Conservation (phyloP, 2,113 vertebrate genomes). For the Chamaea fasciata region DNA sequence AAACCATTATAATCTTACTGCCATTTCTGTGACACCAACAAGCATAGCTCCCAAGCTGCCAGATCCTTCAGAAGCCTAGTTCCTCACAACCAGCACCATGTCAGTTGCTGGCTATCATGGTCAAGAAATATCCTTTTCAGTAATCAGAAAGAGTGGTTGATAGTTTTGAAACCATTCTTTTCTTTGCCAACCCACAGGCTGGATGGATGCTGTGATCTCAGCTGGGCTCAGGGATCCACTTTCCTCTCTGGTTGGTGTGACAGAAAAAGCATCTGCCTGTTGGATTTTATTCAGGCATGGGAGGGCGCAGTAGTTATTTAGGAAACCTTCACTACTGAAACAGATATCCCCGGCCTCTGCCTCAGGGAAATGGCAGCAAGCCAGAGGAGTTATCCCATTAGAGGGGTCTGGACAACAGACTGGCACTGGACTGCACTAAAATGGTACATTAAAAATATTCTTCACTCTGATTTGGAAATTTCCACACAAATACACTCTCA, state of each 20-base stretch:
- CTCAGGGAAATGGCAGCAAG: neutral
- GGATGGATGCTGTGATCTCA: neutral
- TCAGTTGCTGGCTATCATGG: neutral
- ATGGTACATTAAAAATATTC: neutral
- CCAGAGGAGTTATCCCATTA: neutral
- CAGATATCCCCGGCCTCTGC: neutral
- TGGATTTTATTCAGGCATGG: neutral
- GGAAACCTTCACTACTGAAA: neutral
- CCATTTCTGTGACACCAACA: neutral
- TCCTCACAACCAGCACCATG: neutral
- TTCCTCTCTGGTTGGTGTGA: neutral
- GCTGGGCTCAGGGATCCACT: neutral
- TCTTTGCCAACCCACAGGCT: neutral
- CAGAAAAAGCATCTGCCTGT: neutral
- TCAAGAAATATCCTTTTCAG: neutral
- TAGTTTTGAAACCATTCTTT: neutral
- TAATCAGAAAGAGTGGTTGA: neutral
- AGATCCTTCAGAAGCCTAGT: neutral
- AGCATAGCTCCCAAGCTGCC: neutral
- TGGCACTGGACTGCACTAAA: neutral
- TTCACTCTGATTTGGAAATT: neutral
- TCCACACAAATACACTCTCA: neutral
- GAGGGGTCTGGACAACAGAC: neutral
- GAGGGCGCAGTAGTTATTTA: neutral
- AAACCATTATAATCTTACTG: neutral